phyloP scores from a whole-genome alignment of 2,797 vertebrate genomes.

The Novumbra hubbsi region DNA sequence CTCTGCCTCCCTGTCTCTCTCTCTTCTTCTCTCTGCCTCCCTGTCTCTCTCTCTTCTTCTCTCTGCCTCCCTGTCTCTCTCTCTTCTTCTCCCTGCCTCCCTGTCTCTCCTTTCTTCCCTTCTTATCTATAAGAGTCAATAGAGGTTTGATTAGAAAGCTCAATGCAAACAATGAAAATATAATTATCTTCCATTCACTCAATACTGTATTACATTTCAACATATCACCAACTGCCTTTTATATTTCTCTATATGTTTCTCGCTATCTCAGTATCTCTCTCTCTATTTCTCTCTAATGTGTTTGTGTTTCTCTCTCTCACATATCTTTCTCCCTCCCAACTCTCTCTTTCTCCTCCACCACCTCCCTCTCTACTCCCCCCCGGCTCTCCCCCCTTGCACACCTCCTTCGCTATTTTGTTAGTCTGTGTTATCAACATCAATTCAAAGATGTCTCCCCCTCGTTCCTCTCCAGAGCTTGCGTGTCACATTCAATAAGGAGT shows the following conservation, averaged over 20 bases:
- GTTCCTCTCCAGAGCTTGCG: too few species aligned
- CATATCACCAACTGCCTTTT: slow-evolving; percentile 1
- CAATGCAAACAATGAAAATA: slow-evolving; percentile 53
- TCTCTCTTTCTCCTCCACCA: too few species aligned
- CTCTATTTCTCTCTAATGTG: background rate
- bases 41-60: background rate
- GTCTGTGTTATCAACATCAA: too few species aligned
- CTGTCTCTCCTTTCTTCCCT: background rate
- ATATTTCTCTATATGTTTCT: background rate
- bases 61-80: background rate
- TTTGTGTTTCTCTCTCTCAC: background rate
- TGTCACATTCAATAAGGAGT: too few species aligned
- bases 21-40: background rate
- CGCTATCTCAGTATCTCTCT: background rate
- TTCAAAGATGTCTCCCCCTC: too few species aligned
- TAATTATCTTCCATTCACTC: slow-evolving; percentile 43
- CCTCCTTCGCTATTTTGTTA: too few species aligned
- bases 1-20: too few species aligned
- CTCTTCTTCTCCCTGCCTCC: background rate
- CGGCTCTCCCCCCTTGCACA: too few species aligned
- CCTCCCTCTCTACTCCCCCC: too few species aligned
- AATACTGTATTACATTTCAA: slow-evolving; percentile 49
- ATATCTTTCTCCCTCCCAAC: background rate
- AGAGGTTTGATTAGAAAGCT: slow-evolving; percentile 48
- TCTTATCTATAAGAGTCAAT: slow-evolving; percentile 25